phyloP scores from a whole-genome alignment of 2,113 vertebrate genomes.

The Nothoprocta pentlandii region DNA sequence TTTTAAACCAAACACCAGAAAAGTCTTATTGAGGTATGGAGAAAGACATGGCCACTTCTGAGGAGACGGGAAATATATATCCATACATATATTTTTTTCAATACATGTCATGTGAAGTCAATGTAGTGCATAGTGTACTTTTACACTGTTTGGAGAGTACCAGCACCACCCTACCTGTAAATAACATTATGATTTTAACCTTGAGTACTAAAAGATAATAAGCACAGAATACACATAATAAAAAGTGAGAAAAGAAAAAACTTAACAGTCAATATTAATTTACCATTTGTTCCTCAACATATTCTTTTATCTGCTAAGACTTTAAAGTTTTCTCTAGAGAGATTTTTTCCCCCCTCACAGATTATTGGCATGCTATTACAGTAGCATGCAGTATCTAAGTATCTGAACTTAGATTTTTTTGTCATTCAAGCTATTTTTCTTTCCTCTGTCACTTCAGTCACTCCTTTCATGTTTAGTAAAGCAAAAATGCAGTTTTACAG shows the following conservation, averaged over 20 bases:
- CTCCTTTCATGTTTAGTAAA: not conserved
- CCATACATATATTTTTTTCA: slow-evolving; percentile 2
- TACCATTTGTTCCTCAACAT: not conserved
- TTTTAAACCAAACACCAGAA: slow-evolving; percentile 12
- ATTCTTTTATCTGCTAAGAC: not conserved
- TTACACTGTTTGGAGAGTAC: slow-evolving; percentile 30
- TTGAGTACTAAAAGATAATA: not conserved
- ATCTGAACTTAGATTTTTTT: not conserved
- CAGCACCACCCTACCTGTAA: slow-evolving; percentile 8
- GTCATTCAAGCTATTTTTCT: not conserved
- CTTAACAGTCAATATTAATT: not conserved
- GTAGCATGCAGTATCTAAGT: not conserved
- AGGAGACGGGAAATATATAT: not conserved
- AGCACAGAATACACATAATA: not conserved
- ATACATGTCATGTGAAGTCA: slow-evolving; percentile 21
- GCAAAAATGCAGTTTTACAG: not conserved
- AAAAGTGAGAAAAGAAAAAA: not conserved
- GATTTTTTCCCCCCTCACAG: not conserved
- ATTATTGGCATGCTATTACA: not conserved
- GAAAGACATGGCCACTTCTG: not conserved
- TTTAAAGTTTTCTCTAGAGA: not conserved
- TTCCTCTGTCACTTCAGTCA: not conserved
- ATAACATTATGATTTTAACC: slow-evolving; percentile 30
- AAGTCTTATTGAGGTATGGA: not conserved
- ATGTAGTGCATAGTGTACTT: not conserved